Evolutionary conservation across 2,888 invertebrate genomes (phyloP).

Genomic region (Hydrotaea diabolus): DNA sequence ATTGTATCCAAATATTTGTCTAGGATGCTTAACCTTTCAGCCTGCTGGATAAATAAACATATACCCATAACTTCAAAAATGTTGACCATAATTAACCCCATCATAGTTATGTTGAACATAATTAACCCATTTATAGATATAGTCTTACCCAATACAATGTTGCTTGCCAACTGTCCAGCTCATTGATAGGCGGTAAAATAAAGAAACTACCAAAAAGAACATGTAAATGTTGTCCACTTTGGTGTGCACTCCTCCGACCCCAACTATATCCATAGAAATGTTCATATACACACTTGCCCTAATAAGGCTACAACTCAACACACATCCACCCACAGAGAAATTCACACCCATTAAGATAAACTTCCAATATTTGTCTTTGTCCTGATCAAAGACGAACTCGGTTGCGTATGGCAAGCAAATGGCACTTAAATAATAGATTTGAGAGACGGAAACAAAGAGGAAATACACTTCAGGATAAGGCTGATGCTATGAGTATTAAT

Average conservation of each 20-base stretch:
- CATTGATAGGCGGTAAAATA: background rate
- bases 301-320: background rate
- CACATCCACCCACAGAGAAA: background rate
- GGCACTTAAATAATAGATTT: conserved; percentile 31
- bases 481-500: conserved; percentile 18
- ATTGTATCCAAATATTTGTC: no score
- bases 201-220: background rate
- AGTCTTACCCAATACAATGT: background rate
- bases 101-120: background rate
- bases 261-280: background rate
- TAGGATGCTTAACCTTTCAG: no score
- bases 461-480: background rate
- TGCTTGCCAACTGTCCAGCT: background rate
- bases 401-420: background rate
- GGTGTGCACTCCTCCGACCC: background rate
- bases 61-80: no score
- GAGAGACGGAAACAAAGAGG: background rate
- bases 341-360: conserved; percentile 14
- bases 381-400: background rate
- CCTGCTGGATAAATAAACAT: background rate
- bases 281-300: background rate
- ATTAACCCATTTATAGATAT: background rate
- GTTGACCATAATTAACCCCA: background rate
- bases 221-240: background rate
- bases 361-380: conserved; percentile 19